Base-by-base conservation (phyloP, 2,113 vertebrate species). In the Theristicus caerulescens region DNA sequence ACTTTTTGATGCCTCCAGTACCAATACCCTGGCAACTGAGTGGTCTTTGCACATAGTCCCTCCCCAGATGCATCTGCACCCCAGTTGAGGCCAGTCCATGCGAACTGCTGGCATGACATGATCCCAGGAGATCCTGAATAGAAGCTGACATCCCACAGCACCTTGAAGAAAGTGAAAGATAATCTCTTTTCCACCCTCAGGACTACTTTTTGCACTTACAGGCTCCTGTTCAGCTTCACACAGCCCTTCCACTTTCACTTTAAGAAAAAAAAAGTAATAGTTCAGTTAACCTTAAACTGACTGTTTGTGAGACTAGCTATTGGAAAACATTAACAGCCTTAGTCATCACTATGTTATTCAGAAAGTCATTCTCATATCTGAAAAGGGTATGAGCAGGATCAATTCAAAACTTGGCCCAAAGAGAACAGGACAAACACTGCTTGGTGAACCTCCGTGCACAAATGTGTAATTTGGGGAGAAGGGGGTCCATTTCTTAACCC, bases 371-470 rank as follows among this genome's bases (percentile, higher is more conserved):
- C 54, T 76, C 7, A 1, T 20, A 52, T 34, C 10, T 93, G 38
- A 51, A 82, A 51, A 87, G 5, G 7, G 3, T 38, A 40, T 0
- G 1, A 26, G 21, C 13, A 87, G 19, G 17, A 32, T 49, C 16
- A 55, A 1, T 16, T 22, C 32, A 82, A 76, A 88, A 27, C 31
- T 65, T 17, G 21, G 36, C 11, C 36, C 10, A 34, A 73, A 1
- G 0, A 36, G 31, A 40, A 38, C 1, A 0, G 8, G 16, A 32
- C 0, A 0, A 42, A 32, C 2, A 1, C 2, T 85, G 17, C 29
- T 79, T 72, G 40, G 18, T 67, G 32, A 67, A 67, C 1, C 24
- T 67, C n/a, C 0, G 2, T 4, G 10, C 13, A 40, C 5, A 47
- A 79, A 85, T 11, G 5, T 1, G 2, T 47, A 19, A 67, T 17